Percentiles rank a stretch among this genome's conserved stretches.
Evolutionary conservation across 2,113 vertebrate species (phyloP).

Genomic region (Gopherus evgoodei): DNA sequence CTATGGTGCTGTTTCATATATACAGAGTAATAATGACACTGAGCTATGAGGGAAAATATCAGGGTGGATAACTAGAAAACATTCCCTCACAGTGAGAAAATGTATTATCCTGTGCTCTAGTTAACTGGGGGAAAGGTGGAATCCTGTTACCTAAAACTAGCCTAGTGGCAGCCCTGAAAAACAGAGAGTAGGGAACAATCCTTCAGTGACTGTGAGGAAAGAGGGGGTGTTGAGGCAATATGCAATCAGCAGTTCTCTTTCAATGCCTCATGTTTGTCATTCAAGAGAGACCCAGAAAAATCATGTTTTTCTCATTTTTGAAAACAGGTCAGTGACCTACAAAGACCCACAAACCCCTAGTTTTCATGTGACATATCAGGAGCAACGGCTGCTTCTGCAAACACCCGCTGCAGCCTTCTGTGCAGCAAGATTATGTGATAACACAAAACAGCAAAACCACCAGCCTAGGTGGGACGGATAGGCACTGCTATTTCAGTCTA

Average conservation of each 20-base stretch:
- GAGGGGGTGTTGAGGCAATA: background rate
- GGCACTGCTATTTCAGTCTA: slow-evolving; percentile 44
- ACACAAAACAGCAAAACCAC: background rate
- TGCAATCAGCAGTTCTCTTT: background rate
- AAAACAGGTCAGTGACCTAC: slow-evolving; percentile 23
- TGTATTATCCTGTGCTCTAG: background rate
- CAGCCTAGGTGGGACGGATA: background rate
- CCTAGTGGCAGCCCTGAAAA: background rate
- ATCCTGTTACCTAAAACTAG: background rate
- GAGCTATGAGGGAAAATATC: background rate
- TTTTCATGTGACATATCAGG: background rate
- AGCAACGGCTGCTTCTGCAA: slow-evolving; percentile 42
- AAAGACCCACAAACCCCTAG: background rate
- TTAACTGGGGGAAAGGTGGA: background rate
- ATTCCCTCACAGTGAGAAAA: background rate
- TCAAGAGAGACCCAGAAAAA: background rate
- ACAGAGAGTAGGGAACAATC: background rate
- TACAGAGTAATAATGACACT: background rate
- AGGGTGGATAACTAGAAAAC: background rate
- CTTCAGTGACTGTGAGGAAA: background rate
- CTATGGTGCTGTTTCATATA: background rate
- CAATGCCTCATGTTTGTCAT: background rate
- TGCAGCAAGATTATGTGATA: slow-evolving; percentile 40
- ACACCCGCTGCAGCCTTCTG: background rate
- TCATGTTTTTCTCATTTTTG: background rate